These are phyloP conservation scores for Typhlichthys subterraneus DNA, from an alignment of 2,797 vertebrate species.

Conservation along the genomic window DNA sequence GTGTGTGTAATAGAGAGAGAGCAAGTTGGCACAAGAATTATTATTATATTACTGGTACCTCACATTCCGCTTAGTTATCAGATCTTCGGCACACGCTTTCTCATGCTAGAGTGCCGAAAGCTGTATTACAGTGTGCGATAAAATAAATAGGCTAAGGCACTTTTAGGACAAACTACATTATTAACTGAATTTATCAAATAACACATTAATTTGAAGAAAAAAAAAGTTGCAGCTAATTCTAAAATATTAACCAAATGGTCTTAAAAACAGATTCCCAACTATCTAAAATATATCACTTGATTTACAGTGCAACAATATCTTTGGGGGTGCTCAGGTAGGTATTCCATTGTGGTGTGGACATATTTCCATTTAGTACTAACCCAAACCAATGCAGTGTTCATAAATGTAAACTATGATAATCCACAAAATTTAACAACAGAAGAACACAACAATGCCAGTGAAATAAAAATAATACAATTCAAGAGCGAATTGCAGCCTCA, in stretches of 20 bases:
- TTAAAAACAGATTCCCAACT: neutral
- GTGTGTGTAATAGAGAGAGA: slow-evolving; percentile 16
- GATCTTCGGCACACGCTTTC: slow-evolving; percentile 31
- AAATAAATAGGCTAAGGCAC: too few relatives aligned
- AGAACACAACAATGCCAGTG: slow-evolving; percentile 1
- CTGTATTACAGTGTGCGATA: neutral
- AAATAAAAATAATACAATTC: slow-evolving; percentile 7
- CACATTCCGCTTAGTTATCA: slow-evolving; percentile 43
- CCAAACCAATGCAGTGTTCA: slow-evolving; percentile 48
- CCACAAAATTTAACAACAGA: neutral
- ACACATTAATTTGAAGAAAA: too few relatives aligned
- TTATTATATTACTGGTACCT: slow-evolving; percentile 37
- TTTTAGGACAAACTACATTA: too few relatives aligned
- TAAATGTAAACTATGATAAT: slow-evolving; percentile 25
- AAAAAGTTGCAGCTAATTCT: too few relatives aligned
- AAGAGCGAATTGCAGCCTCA: slow-evolving; percentile 1
- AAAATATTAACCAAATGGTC: too few relatives aligned
- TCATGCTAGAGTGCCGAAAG: slow-evolving; percentile 34
- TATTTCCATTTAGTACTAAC: slow-evolving; percentile 51
- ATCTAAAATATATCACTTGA: slow-evolving; percentile 69
- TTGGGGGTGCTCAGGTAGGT: slow-evolving; percentile 97
- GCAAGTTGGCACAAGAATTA: slow-evolving; percentile 35
- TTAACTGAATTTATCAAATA: too few relatives aligned
- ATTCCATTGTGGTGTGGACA: slow-evolving; percentile 36
- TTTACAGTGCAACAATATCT: slow-evolving; percentile 94